A percentile compares a stretch with the other conserved stretches of the same genome.
phyloP scores from a whole-genome alignment of 2,797 vertebrate genomes.

The Thalassophryne amazonica region DNA sequence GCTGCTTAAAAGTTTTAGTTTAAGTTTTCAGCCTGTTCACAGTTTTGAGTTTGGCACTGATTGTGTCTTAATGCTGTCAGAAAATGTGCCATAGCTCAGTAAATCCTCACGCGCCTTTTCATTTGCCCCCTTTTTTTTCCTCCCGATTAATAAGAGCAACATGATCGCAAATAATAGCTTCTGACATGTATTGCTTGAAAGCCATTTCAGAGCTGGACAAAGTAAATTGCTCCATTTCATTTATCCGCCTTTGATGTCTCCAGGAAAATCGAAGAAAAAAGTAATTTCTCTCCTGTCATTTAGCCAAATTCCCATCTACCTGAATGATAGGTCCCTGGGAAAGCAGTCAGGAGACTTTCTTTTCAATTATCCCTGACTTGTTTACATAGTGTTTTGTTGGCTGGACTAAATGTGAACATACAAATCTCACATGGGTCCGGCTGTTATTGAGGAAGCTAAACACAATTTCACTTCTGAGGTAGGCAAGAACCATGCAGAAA shows the following conservation, averaged over 20 bases:
- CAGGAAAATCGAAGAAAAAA: slow-evolving; percentile 93
- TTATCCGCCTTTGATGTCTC: slow-evolving; percentile 86
- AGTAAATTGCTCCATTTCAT: slow-evolving; percentile 88
- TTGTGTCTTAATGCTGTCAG: slow-evolving; percentile 56
- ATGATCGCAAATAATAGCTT: slow-evolving; percentile 87
- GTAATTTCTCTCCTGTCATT: slow-evolving; percentile 88
- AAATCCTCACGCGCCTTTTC: slow-evolving; percentile 67
- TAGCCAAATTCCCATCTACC: slow-evolving; percentile 80
- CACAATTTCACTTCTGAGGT: slow-evolving; percentile 91
- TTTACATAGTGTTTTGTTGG: slow-evolving; percentile 88
- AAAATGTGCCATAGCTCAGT: slow-evolving; percentile 52
- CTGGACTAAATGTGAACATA: slow-evolving; percentile 74
- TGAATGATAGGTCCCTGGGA: slow-evolving; percentile 84
- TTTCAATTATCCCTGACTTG: slow-evolving; percentile 93
- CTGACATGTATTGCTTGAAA: slow-evolving; percentile 84
- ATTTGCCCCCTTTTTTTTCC: slow-evolving; percentile 68
- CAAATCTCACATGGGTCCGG: slow-evolving; percentile 80
- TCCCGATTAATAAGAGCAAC: slow-evolving; percentile 78
- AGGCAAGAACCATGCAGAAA: slow-evolving; percentile 90
- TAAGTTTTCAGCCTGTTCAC: slow-evolving; percentile 12
- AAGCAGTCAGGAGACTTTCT: slow-evolving; percentile 84
- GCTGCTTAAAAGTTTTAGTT: slow-evolving; percentile 41
- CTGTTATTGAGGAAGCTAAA: slow-evolving; percentile 86
- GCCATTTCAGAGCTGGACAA: slow-evolving; percentile 75
- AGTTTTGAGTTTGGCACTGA: slow-evolving; percentile 12